Evolutionary conservation across 2,797 vertebrate species (phyloP), one percentile per base, ranked within the genome.

Genomic region (Corythornis leucogaster): DNA sequence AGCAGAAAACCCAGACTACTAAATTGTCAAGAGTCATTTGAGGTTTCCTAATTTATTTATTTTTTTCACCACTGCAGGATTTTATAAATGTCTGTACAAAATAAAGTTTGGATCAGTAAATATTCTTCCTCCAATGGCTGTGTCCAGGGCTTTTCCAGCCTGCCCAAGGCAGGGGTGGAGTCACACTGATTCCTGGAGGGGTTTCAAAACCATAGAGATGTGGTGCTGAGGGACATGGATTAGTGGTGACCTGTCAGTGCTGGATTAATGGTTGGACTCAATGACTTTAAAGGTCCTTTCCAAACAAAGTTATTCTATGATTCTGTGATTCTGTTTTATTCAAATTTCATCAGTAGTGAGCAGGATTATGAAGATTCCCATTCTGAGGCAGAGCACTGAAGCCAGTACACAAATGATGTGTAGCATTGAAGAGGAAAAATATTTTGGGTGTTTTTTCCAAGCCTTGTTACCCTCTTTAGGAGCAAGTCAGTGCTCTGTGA

Each of bases 331-430:
- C 19, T 54, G 53, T 20, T 79, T 59, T 45, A 22, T 43, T 33
- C 48, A 21, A 66, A 48, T 28, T 50, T 3, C 20, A 22, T 9
- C 0, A 0, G 51, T 57, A 48, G 5, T 63, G 38, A 66, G 61
- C 10, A 40, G 12, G 25, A 22, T 73, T 59, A 14, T 35, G 26
- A 6, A 40, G 20, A 31, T 24, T 58, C 26, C 19, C 19, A 50
- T 10, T 3, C 59, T 1, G 6, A 71, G 51, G 15, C 19, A 74
- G 10, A 64, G 5, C 1, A 0, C 15, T 26, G 42, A 85, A 46
- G 4, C 11, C 33, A 30, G 18, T 58, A 31, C 11, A 51, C 16
- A 35, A 62, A 38, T 4, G 2, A 1, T 9, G 5, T 0, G 0
- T 3, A 28, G 11, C 19, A 35, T 10, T 9, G 21, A 40, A 20